Conservation (phyloP, 2,888 invertebrate genomes). For the Scaptomyza flava region DNA sequence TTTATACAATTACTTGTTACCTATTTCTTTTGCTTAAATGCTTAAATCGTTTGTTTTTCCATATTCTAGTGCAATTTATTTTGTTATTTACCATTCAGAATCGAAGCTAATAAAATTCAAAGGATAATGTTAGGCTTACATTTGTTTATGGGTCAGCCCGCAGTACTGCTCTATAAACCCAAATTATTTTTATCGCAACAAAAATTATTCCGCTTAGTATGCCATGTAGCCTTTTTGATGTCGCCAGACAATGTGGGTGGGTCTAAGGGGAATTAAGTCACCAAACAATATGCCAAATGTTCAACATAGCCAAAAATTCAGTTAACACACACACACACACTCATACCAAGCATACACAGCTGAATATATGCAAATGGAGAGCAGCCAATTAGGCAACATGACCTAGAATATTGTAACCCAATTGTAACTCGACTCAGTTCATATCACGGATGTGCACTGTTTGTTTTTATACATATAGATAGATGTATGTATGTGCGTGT, state of each 20-base stretch:
- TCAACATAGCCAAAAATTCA: constrained; percentile 26
- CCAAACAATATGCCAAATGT: constrained; percentile 39
- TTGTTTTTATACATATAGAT: constrained; percentile 1
- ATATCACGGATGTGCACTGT: constrained; percentile 20
- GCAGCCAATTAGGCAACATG: constrained; percentile 67
- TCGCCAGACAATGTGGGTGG: not conserved
- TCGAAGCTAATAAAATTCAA: not conserved
- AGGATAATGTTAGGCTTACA: not conserved
- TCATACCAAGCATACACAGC: not conserved
- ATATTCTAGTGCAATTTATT: not conserved
- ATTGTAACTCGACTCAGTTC: constrained; percentile 32
- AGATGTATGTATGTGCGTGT: constrained; percentile 2
- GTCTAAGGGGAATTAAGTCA: constrained; percentile 31
- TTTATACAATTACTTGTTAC: not conserved
- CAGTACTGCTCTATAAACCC: not conserved
- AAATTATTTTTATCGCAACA: constrained; percentile 12
- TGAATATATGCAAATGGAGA: constrained; percentile 24
- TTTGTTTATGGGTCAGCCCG: not conserved
- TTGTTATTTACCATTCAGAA: not conserved
- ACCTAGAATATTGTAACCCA: constrained; percentile 66
- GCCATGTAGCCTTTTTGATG: constrained; percentile 17
- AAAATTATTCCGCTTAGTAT: constrained; percentile 22
- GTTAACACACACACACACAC: constrained; percentile 14
- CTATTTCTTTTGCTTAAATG: not conserved
- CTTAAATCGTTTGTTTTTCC: not conserved